Conservation (phyloP, 2,797 vertebrate species). For the Emydoidea blandingii region DNA sequence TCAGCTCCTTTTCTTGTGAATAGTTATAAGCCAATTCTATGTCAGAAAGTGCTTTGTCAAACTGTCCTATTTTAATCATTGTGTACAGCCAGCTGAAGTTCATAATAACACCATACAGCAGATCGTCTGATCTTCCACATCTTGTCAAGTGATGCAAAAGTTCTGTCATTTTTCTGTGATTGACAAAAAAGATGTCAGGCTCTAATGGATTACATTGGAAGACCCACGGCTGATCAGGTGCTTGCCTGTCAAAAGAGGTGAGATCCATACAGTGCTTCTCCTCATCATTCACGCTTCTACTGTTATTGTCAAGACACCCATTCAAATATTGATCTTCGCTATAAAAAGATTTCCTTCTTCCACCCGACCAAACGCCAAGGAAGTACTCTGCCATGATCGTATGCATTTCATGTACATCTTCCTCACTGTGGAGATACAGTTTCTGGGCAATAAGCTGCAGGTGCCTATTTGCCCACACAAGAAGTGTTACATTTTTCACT, state of each 20-base stretch:
- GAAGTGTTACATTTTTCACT: conserved; percentile 92
- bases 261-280: conserved; percentile 92
- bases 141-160: conserved; percentile 94
- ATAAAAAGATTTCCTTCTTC: conserved; percentile 94
- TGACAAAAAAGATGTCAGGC: conserved; percentile 98
- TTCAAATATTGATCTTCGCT: conserved; percentile 87
- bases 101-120: conserved; percentile 98
- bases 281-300: conserved; percentile 89
- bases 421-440: conserved; percentile 93
- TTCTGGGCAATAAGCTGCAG: conserved; percentile 99
- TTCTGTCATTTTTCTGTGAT: conserved; percentile 99
- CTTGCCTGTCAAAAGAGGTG: conserved; percentile 94
- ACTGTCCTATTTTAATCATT: conserved; percentile 99
- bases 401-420: conserved; percentile 96
- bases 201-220: conserved; percentile 98
- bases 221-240: conserved; percentile 98
- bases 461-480: conserved; percentile 99
- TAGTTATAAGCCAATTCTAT: conserved; percentile 96
- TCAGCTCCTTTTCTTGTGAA: conserved; percentile 97
- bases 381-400: conserved; percentile 97
- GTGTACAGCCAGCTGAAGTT: conserved; percentile 99
- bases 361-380: conserved; percentile 98
- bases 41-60: conserved; percentile 94
- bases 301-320: conserved; percentile 88
- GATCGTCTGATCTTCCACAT: conserved; percentile 95